Conservation (phyloP, 2,888 invertebrate genomes). For the Stenodera caucasica region DNA sequence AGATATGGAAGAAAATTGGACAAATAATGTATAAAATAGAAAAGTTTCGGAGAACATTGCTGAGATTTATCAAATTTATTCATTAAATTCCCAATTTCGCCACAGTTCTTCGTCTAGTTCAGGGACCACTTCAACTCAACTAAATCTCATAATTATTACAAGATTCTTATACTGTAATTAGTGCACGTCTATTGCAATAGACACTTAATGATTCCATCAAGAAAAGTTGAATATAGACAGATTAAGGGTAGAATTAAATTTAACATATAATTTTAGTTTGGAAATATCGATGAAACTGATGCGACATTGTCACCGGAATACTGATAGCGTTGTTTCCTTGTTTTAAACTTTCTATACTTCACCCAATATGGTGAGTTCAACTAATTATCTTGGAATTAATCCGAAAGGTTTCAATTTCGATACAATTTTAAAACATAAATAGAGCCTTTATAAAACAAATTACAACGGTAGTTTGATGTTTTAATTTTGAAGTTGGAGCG, state of each 20-base stretch:
- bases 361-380: too few species aligned
- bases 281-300: constrained; percentile 40
- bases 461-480: constrained; percentile 27
- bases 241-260: constrained; percentile 45
- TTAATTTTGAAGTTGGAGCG: constrained; percentile 30
- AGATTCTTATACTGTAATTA: constrained; percentile 42
- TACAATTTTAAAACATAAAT: background rate
- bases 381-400: constrained; percentile 24
- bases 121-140: constrained; percentile 37
- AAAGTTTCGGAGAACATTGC: too few species aligned
- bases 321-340: constrained; percentile 34
- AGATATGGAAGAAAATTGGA: too few species aligned
- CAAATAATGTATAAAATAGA: too few species aligned
- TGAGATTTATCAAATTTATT: too few species aligned
- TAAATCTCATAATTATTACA: constrained; percentile 45
- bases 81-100: too few species aligned
- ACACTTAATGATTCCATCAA: constrained; percentile 37
- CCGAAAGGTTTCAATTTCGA: background rate
- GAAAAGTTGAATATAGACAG: too few species aligned
- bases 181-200: constrained; percentile 37
- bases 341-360: constrained; percentile 7
- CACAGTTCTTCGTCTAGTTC: too few species aligned
- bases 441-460: constrained; percentile 12
- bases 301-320: constrained; percentile 39
- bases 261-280: constrained; percentile 42